Base-by-base conservation (phyloP, 37 sponge, comb jelly and placozoan genomes). In the Eunapius fragilis region DNA sequence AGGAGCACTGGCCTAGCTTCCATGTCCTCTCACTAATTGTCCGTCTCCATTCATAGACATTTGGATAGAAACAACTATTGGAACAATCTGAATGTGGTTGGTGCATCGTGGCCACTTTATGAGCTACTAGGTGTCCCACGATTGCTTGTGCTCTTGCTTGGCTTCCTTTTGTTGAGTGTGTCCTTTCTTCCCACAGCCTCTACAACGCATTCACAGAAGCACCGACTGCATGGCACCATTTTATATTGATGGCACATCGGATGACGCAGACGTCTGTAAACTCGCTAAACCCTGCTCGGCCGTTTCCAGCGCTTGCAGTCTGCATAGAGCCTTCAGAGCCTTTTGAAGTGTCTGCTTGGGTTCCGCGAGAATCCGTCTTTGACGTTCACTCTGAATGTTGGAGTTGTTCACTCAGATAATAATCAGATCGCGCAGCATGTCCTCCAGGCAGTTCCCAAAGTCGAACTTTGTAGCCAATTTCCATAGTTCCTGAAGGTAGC, bases 31-130 rank as follows among this genome's bases (percentile, higher is more conserved):
- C 67, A 24, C 50, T 68, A 19, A 89, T 78, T 88, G 83, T 88
- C 89, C 14, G 76, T 25, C 67, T 88, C 83, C 89, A 88, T 89
- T 32, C 79, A 14, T 9, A 89, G 17, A 58, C 14, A 58, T 19
- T 58, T 58, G 58, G 14, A 58, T 19, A 4, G 22, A 58, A 19
- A 58, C 58, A 58, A 58, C 58, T 13, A 58, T 17, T 58, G 58
- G 58, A 58, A 19, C 58, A 58, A 58, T n/a, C n/a, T n/a, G n/a
- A n/a, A n/a, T n/a, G n/a, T 11, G 58, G 58, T 31, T 22, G 68
- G 70, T 0, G 25, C 67, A 34, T 33, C 38, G 69, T 32, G 78
- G 76, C 69, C 45, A 77, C 27, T 31, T 25, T 31, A 48, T 78
- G 78, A 14, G 71, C 68, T 10, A 30, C 14, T 17, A 41, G 72